A percentile compares a stretch with the other conserved stretches of the same genome.
Evolutionary conservation across 2,888 invertebrate species (phyloP).

Genomic region (Agonopterix arenella): DNA sequence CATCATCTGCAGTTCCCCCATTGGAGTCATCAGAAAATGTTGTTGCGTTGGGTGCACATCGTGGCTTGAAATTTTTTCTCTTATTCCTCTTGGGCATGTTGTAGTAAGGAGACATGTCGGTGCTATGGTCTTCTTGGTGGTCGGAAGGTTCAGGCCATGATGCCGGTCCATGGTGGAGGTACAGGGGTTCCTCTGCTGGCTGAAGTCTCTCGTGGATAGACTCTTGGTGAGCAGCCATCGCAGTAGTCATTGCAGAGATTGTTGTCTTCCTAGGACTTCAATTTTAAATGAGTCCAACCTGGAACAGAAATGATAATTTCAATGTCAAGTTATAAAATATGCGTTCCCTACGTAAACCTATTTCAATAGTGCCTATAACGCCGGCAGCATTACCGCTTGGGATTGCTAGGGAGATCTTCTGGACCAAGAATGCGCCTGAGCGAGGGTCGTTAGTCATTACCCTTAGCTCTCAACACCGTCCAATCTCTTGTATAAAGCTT

Average conservation of each 20-base stretch:
- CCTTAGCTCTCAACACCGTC: too few species aligned
- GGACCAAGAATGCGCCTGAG: too few species aligned
- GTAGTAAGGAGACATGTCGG: slow-evolving; percentile 62
- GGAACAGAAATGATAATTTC: slow-evolving; percentile 22
- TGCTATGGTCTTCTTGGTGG: slow-evolving; percentile 57
- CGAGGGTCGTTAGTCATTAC: too few species aligned
- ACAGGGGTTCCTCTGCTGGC: slow-evolving; percentile 62
- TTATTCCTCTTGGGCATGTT: slow-evolving; percentile 83
- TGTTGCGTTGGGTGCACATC: slow-evolving; percentile 80
- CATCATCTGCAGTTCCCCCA: slow-evolving; percentile 48
- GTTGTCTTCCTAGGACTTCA: slow-evolving; percentile 50
- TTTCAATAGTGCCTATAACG: too few species aligned
- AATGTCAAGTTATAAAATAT: not conserved
- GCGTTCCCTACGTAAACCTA: too few species aligned
- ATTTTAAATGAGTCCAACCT: slow-evolving; percentile 63
- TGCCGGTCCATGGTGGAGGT: slow-evolving; percentile 69
- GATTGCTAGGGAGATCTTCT: too few species aligned
- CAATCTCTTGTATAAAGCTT: too few species aligned
- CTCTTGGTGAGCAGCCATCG: slow-evolving; percentile 76
- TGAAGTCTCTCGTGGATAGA: slow-evolving; percentile 72
- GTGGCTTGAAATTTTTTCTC: slow-evolving; percentile 86
- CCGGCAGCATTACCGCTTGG: too few species aligned
- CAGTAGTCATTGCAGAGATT: slow-evolving; percentile 74
- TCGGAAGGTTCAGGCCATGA: slow-evolving; percentile 67
- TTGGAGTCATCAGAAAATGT: slow-evolving; percentile 69